A percentile compares a stretch with the other conserved stretches of the same genome.
These are phyloP conservation scores for Charadrius vociferus DNA, from an alignment of 2,113 vertebrate species.

Conservation along the genomic window DNA sequence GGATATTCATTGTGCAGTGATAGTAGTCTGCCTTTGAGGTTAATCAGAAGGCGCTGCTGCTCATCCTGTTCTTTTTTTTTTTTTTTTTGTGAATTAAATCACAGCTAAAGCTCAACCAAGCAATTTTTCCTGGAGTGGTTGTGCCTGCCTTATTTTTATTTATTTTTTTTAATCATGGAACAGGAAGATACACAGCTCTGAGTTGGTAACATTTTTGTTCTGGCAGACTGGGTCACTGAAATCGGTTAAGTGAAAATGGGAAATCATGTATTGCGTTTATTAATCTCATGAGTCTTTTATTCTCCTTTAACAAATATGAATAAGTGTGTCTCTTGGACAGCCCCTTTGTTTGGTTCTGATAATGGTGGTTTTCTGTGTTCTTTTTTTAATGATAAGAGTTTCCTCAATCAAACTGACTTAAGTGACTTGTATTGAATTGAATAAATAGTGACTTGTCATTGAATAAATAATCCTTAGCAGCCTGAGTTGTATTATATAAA, in stretches of 20 bases:
- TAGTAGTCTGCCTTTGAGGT: not conserved
- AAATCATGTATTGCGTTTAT: not conserved
- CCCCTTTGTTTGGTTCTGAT: not conserved
- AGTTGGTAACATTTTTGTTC: not conserved
- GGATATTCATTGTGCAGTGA: not conserved
- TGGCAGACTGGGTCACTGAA: not conserved
- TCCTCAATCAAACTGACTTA: not conserved
- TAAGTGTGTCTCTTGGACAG: not conserved
- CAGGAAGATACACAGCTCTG: not conserved
- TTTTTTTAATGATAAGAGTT: not conserved
- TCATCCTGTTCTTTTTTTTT: not conserved
- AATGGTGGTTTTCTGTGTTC: not conserved
- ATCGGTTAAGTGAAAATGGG: not conserved
- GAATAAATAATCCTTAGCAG: not conserved
- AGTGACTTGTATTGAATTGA: not conserved
- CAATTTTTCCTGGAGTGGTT: not conserved
- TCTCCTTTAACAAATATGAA: not conserved
- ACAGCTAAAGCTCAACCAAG: not conserved
- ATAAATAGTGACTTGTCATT: no score
- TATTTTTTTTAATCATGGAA: no score
- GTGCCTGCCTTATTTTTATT: not conserved
- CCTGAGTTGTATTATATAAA: not conserved
- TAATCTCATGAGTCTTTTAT: not conserved
- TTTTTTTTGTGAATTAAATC: not conserved
- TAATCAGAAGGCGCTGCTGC: not conserved